Evolutionary conservation across 2,888 invertebrate species (phyloP).

Genomic region (Standfussiana lucernea): DNA sequence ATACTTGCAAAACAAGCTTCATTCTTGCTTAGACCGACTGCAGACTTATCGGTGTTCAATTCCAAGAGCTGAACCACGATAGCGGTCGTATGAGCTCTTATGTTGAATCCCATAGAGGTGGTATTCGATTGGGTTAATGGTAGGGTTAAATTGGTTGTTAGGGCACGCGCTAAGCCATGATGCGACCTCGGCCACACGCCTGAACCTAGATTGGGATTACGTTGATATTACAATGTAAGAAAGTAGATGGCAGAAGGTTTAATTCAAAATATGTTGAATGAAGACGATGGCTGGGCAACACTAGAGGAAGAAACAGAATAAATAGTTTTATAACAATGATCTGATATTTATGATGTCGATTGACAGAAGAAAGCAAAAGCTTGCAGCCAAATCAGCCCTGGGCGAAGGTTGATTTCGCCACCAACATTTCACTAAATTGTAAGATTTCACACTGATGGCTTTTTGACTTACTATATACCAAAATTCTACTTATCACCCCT

Average conservation of each 20-base stretch:
- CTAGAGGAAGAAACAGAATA: not conserved
- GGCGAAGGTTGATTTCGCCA: too few relatives aligned
- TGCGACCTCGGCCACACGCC: conserved; percentile 67
- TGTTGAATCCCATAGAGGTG: conserved; percentile 25
- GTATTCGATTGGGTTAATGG: conserved; percentile 36
- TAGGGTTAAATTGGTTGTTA: conserved; percentile 33
- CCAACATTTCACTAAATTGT: too few relatives aligned
- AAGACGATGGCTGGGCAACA: not conserved
- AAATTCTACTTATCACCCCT: too few relatives aligned
- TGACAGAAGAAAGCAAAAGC: too few relatives aligned
- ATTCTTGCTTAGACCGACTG: conserved; percentile 30
- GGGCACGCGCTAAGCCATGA: conserved; percentile 68
- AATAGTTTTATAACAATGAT: too few relatives aligned
- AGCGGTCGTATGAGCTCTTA: conserved; percentile 17
- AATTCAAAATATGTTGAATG: not conserved
- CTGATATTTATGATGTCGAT: too few relatives aligned
- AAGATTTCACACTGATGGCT: too few relatives aligned
- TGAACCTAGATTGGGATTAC: conserved; percentile 66
- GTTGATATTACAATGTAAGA: conserved; percentile 40
- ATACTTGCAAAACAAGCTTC: conserved; percentile 10
- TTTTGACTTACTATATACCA: too few relatives aligned
- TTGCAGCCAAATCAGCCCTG: too few relatives aligned
- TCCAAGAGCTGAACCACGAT: conserved; percentile 14
- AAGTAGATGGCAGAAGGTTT: conserved; percentile 33
- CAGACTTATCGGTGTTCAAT: conserved; percentile 24